Evolutionary conservation across 2,888 invertebrate genomes (phyloP), one percentile per base, ranked within the genome.

Genomic region (Hipparchia sbordonii): DNA sequence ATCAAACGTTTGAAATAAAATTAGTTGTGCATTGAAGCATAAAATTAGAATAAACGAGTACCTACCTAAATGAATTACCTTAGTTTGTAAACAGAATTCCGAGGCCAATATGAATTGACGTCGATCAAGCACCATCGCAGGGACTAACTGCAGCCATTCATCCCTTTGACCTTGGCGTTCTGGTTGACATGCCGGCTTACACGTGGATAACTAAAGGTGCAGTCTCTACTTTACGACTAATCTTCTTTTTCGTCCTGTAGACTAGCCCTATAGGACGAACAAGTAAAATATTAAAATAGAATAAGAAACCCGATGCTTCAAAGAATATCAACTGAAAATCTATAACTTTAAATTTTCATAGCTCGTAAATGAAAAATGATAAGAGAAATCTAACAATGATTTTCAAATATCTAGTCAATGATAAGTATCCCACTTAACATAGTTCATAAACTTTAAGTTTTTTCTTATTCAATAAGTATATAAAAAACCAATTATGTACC

Each of bases 151-250:
- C 76, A 76, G 75, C 73, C 75, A 80, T 78, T 78, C 80, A 82
- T 82, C 84, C 85, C 85, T 81, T 80, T 76, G 81, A 81, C 85
- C 84, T 86, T 82, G 84, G 74, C 76, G 77, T 81, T 81, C 80
- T 80, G 83, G 82, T 84, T 84, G 79, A 48, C 48, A 82, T 82
- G 81, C 77, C 79, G 75, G 79, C 79, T 82, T 83, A 85, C 86
- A 86, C 86, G 86, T 85, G 86, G 79, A 79, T 77, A 57, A 65
- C 59, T 84, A 83, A 87, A 84, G 81, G 83, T 74, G 67, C 74
- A 59, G 70, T 78, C 76, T 69, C 51, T 51, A 10, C 66, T 54
- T 52, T 12, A 8, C 39, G 46, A 48, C 46, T 48, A 62, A 48
- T 3, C 48, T 8, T 7, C 5, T 48, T 46, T 46, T 62, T 13